Evolutionary conservation across 2,797 vertebrate species (phyloP).

Genomic region (Amphiprion clarkii): DNA sequence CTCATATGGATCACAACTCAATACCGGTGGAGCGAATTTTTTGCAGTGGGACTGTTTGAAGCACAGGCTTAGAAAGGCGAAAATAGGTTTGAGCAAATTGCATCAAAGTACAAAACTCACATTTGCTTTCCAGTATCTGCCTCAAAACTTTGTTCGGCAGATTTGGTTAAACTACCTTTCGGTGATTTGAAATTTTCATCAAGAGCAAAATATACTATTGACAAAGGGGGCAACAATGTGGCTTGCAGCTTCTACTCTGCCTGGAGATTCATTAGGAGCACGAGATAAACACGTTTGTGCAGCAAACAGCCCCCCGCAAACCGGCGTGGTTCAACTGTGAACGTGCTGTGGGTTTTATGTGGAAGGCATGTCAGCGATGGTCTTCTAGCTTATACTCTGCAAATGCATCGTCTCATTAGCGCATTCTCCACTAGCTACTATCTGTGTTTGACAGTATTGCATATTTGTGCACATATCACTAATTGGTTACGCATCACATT

Average conservation of each 20-base stretch:
- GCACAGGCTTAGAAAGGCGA: not conserved
- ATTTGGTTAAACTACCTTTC: not conserved
- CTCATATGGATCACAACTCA: conserved; percentile 23
- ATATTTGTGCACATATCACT: conserved; percentile 40
- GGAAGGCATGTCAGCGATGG: conserved; percentile 10
- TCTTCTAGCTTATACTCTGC: conserved; percentile 17
- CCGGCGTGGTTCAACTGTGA: conserved; percentile 13
- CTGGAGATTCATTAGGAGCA: conserved; percentile 49
- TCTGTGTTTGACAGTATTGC: conserved; percentile 36
- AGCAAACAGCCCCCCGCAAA: conserved; percentile 23
- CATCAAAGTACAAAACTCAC: conserved; percentile 18
- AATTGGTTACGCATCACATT: conserved; percentile 41
- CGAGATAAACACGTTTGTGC: conserved; percentile 35
- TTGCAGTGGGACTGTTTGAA: conserved; percentile 26
- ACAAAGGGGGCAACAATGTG: conserved; percentile 10
- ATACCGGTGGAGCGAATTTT: conserved; percentile 3
- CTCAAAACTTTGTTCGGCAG: not conserved
- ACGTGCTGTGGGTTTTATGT: conserved; percentile 2
- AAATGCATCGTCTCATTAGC: conserved; percentile 46
- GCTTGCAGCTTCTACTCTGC: conserved; percentile 4
- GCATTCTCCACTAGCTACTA: conserved; percentile 19
- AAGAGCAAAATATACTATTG: conserved; percentile 31
- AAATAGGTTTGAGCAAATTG: conserved; percentile 29
- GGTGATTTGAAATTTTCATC: conserved; percentile 18
- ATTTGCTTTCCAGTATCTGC: conserved; percentile 4